Base-by-base conservation (phyloP, 2,113 vertebrate species). In the Lamprotornis superbus region DNA sequence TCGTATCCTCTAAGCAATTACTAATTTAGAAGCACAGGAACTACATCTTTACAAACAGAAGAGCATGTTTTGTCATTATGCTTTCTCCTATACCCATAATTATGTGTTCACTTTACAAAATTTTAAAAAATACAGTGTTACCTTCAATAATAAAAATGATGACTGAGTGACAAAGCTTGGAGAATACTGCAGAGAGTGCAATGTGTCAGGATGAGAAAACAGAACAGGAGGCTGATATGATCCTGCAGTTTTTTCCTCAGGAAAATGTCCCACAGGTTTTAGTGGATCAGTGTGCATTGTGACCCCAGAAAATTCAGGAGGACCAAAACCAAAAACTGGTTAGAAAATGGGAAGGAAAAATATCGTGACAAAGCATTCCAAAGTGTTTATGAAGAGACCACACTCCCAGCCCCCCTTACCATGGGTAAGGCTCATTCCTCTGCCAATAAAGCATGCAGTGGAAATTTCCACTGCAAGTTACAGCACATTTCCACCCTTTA, bases 401-500 rank as follows among this genome's bases (percentile, higher is more conserved):
- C 85, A 81, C 85, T 82, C 82, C 27, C 85, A 44, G 71, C 80
- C 17, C 52, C 63, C 63, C 60, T 93, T 40, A 76, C 46, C 8
- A 28, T 4, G 55, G 92, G 73, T 90, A 87, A 75, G 89, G 90
- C 71, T 86, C 94, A 69, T 97, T 96, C 93, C 84, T 95, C 56
- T 91, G 87, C 74, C 87, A 84, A 94, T 88, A 94, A 88, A 97
- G 73, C 86, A 90, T 10, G 28, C 79, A 89, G 88, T 98, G 97
- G 98, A 98, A 98, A 98, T 98, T 98, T 97, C 97, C 97, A 98
- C 93, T 92, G 85, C 94, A 85, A 89, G 86, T 85, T 86, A 89
- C 70, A 96, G 94, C 92, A 87, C 42, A 90, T 96, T 97, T 95
- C 89, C 90, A 96, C 60, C 83, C 83, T 92, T 96, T 96, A 96